A percentile compares a stretch with the other conserved stretches of the same genome.
Conservation (phyloP, 1,140 invertebrate species). For the Zaprionus inermis region DNA sequence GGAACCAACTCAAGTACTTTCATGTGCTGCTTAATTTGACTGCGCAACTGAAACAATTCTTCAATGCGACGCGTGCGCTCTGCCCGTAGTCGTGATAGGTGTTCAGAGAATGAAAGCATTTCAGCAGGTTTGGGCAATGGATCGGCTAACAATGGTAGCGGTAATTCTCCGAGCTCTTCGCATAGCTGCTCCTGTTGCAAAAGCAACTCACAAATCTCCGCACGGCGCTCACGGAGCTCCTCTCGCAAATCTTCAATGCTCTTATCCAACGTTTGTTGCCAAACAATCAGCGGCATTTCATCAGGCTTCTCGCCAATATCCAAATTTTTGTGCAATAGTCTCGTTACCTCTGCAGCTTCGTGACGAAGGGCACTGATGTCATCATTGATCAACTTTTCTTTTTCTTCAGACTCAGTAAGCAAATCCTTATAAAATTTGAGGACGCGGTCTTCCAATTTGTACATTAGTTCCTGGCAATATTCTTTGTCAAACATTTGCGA, state of each 20-base stretch:
- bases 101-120: constrained; percentile 48
- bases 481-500: constrained; percentile 55
- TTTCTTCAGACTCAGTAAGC: constrained; percentile 59
- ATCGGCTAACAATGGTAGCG: constrained; percentile 54
- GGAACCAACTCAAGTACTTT: constrained; percentile 49
- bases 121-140: constrained; percentile 62
- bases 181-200: constrained; percentile 67
- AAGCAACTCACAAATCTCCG: constrained; percentile 63
- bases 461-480: constrained; percentile 54
- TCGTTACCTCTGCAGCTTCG: constrained; percentile 45
- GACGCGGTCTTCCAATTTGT: constrained; percentile 57
- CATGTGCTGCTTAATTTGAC: constrained; percentile 58
- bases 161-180: constrained; percentile 59
- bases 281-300: constrained; percentile 51
- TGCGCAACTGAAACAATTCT: constrained; percentile 50
- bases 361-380: constrained; percentile 46
- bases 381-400: constrained; percentile 25
- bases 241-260: constrained; percentile 54
- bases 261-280: constrained; percentile 57
- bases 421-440: constrained; percentile 60
- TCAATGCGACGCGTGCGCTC: constrained; percentile 41
- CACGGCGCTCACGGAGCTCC: constrained; percentile 46
- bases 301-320: constrained; percentile 39
- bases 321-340: constrained; percentile 49
- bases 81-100: constrained; percentile 40